A percentile compares a stretch with the other conserved stretches of the same genome.
Conservation (phyloP, 2,113 vertebrate species). For the Petaurus breviceps region DNA sequence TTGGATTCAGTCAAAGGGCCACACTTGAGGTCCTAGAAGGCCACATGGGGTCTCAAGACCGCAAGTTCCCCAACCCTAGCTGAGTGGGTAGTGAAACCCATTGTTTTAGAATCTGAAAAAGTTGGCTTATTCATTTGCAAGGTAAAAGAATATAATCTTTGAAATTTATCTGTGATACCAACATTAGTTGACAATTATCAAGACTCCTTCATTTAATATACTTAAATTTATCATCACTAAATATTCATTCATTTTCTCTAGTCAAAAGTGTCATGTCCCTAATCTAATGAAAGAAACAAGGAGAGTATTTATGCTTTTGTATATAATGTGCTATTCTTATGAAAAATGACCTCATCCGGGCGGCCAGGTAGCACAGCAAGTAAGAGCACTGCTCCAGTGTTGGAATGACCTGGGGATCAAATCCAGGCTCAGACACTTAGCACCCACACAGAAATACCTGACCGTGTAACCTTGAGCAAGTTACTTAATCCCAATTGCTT, state of each 20-base stretch:
- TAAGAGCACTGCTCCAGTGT: too few relatives aligned
- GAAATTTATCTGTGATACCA: not conserved
- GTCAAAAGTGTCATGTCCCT: not conserved
- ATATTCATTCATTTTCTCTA: not conserved
- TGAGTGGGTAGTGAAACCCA: slow-evolving; percentile 3
- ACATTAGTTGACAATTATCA: not conserved
- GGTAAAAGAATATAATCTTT: not conserved
- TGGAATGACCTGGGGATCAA: too few relatives aligned
- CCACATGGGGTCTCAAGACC: too few relatives aligned
- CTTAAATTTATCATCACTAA: not conserved
- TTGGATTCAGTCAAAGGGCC: too few relatives aligned
- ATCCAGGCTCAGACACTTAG: too few relatives aligned
- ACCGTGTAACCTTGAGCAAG: too few relatives aligned
- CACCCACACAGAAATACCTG: too few relatives aligned
- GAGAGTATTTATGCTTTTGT: not conserved
- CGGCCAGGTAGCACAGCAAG: too few relatives aligned
- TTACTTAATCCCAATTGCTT: too few relatives aligned
- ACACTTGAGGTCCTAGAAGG: too few relatives aligned
- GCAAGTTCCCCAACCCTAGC: not conserved
- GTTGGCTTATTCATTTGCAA: slow-evolving; percentile 7
- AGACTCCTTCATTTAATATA: not conserved
- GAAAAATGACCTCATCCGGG: not conserved
- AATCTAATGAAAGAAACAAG: not conserved
- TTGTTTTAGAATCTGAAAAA: not conserved
- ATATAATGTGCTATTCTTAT: not conserved